These are phyloP conservation scores for Didymodactylos carnosus DNA, from an alignment of 2,888 invertebrate genomes.

Conservation along the genomic window DNA sequence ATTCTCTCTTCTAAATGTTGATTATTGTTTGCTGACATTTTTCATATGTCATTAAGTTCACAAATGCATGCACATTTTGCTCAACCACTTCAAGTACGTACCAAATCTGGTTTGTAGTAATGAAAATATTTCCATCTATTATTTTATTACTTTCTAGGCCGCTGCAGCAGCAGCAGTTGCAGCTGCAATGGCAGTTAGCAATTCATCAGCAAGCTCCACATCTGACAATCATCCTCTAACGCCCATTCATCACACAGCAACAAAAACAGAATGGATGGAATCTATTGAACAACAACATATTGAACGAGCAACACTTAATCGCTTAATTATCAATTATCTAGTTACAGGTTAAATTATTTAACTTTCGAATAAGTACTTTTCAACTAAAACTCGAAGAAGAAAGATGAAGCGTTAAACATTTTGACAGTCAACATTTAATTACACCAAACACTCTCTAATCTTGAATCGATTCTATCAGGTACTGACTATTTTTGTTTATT, in stretches of 20 bases:
- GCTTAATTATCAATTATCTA: constrained; percentile 90
- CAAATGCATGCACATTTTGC: not conserved
- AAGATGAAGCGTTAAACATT: no score
- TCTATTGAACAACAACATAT: constrained; percentile 54
- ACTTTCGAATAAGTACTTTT: not conserved
- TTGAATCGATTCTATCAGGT: no score
- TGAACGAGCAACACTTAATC: constrained; percentile 77
- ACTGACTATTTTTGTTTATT: not conserved
- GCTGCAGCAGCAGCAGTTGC: not conserved
- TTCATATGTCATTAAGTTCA: not conserved
- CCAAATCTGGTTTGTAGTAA: no score
- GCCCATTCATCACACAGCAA: constrained; percentile 3
- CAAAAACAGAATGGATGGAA: constrained; percentile 48
- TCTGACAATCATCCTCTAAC: not conserved
- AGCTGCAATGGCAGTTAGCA: not conserved
- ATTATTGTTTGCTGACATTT: no score
- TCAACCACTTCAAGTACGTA: not conserved
- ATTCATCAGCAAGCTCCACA: not conserved
- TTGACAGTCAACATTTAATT: no score
- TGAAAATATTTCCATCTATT: not conserved
- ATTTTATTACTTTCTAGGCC: not conserved
- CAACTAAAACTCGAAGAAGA: no score
- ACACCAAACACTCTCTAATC: no score
- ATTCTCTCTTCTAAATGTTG: no score
- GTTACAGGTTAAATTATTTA: constrained; percentile 53